Percentiles rank a stretch among this genome's conserved stretches.
Evolutionary conservation across 92 coral and sea anemone species (phyloP).

Genomic region (Siderastrea siderea): DNA sequence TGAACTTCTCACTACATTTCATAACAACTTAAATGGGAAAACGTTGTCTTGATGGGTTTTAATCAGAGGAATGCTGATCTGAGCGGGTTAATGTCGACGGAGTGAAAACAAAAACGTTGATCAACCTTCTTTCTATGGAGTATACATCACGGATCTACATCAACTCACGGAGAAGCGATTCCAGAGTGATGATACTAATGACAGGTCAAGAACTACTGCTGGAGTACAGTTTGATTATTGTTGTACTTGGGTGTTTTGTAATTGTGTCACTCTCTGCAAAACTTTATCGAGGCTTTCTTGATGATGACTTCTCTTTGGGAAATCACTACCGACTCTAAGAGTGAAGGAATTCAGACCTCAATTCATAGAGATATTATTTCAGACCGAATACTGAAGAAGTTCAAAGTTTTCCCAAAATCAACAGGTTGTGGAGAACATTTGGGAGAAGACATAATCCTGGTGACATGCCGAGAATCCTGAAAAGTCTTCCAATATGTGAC

Average conservation of each 20-base stretch:
- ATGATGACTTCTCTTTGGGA: not conserved
- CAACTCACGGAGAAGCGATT: constrained; percentile 2
- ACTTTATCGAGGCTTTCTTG: not conserved
- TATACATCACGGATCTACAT: not conserved
- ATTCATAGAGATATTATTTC: not conserved
- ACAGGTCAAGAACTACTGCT: constrained; percentile 29
- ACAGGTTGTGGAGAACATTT: not conserved
- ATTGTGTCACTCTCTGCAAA: not conserved
- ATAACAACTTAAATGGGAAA: not conserved
- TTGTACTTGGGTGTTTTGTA: constrained; percentile 17
- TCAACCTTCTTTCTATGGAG: not conserved
- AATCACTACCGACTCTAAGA: not conserved
- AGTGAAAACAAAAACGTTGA: not conserved
- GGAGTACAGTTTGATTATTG: constrained; percentile 43
- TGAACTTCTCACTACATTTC: not conserved
- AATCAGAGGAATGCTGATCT: not conserved
- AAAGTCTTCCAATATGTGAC: too few species aligned
- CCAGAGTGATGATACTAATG: not conserved
- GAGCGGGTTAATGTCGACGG: not conserved
- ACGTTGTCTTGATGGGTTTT: not conserved
- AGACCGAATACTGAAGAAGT: not conserved
- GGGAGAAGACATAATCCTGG: not conserved
- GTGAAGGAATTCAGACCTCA: not conserved
- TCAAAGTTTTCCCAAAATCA: not conserved
- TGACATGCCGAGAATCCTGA: too few species aligned